A percentile compares a stretch with the other conserved stretches of the same genome.
Evolutionary conservation across 1,140 invertebrate species (phyloP).

Genomic region (Drosophila tristis): DNA sequence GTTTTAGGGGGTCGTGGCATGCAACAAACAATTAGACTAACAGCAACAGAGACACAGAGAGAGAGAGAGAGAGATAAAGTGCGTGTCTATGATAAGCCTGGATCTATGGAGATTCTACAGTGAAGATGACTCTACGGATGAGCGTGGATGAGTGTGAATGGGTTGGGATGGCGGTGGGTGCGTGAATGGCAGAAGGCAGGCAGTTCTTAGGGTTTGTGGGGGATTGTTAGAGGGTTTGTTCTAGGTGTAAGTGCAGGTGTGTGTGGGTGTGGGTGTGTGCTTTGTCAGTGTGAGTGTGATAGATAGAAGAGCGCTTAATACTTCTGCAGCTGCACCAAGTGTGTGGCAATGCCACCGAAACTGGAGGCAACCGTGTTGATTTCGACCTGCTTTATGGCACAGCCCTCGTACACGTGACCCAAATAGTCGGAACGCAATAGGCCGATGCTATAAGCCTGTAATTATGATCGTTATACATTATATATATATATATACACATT

Average conservation of each 20-base stretch:
- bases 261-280: constrained; percentile 35
- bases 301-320: constrained; percentile 84
- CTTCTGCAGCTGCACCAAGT: constrained; percentile 88
- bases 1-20: too few relatives aligned
- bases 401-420: constrained; percentile 86
- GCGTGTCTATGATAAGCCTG: background rate
- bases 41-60: constrained; percentile 1
- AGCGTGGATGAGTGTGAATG: constrained; percentile 2
- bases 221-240: background rate
- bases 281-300: constrained; percentile 24
- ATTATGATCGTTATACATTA: constrained; percentile 78
- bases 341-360: constrained; percentile 88
- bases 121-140: constrained; percentile 4
- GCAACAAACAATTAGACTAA: too few relatives aligned
- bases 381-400: constrained; percentile 90
- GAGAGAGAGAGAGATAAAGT: constrained; percentile 14
- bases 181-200: constrained; percentile 1
- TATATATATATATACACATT: constrained; percentile 48
- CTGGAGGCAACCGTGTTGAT: constrained; percentile 91
- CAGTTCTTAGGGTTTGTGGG: background rate
- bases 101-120: constrained; percentile 6
- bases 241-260: background rate
- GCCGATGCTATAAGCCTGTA: constrained; percentile 86
- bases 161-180: background rate
- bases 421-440: constrained; percentile 91